Conservation (phyloP, 92 coral and sea anemone species). For the Epizoanthus fatuus region DNA sequence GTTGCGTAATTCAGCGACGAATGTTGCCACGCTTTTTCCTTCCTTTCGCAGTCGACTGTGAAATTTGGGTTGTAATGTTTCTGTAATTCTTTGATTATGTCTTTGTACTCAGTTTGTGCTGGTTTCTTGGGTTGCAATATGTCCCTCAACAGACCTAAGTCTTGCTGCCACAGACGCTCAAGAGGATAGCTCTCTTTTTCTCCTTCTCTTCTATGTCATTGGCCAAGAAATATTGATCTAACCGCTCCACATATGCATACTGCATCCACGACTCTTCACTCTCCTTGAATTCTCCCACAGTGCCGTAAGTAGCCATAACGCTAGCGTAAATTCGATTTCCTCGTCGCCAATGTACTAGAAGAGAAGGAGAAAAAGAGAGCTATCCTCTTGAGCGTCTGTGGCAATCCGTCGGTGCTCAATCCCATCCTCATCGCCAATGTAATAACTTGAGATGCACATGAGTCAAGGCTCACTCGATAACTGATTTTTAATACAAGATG, state of each 20-base stretch:
- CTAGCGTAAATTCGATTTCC: background rate
- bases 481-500: background rate
- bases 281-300: background rate
- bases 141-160: constrained; percentile 21
- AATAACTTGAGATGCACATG: too few relatives aligned
- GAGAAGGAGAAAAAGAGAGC: constrained; percentile 34
- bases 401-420: too few relatives aligned
- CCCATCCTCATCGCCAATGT: too few relatives aligned
- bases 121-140: constrained; percentile 41
- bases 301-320: constrained; percentile 9
- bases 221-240: constrained; percentile 58
- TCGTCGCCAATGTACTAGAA: constrained; percentile 21
- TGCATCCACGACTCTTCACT: constrained; percentile 2
- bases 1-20: constrained; percentile 53
- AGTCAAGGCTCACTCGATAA: too few relatives aligned
- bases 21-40: constrained; percentile 55
- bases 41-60: constrained; percentile 44
- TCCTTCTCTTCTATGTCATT: constrained; percentile 51
- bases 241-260: constrained; percentile 45
- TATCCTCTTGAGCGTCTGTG: constrained; percentile 55
- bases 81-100: too few relatives aligned
- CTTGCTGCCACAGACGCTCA: constrained; percentile 60
- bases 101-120: constrained; percentile 39
- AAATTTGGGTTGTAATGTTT: too few relatives aligned
- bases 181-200: constrained; percentile 39